Evolutionary conservation across 2,113 vertebrate species (phyloP).

Genomic region (Dinomys branickii): DNA sequence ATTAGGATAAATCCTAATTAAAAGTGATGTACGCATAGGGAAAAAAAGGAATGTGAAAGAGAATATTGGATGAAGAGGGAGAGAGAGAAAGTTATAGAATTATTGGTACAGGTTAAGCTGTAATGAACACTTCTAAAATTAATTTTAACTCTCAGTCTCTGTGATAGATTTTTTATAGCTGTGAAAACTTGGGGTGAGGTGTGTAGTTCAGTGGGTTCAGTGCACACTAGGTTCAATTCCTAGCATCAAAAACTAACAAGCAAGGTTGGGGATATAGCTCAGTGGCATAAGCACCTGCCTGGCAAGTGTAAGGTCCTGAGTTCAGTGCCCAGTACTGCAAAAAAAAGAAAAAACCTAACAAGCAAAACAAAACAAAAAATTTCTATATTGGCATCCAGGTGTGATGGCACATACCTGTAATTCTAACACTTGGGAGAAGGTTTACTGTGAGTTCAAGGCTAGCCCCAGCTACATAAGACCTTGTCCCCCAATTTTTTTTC

Average conservation of each 20-base stretch:
- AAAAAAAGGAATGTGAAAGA: neutral
- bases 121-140: slow-evolving; percentile 29
- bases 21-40: neutral
- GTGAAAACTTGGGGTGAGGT: neutral
- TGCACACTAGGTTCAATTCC: neutral
- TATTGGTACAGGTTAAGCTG: neutral
- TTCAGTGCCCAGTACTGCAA: too few relatives aligned
- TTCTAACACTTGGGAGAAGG: neutral
- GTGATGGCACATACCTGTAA: neutral
- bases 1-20: slow-evolving; percentile 9
- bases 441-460: neutral
- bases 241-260: neutral
- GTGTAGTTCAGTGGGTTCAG: neutral
- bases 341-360: neutral
- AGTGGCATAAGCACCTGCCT: too few relatives aligned
- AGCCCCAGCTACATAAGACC: neutral
- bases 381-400: neutral
- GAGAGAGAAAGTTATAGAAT: neutral
- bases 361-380: neutral
- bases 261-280: too few relatives aligned
- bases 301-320: too few relatives aligned
- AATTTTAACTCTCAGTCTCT: neutral
- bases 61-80: neutral
- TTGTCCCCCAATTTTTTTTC: neutral
- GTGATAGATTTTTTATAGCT: neutral